These are phyloP conservation scores for Allobates femoralis DNA, from an alignment of 2,797 vertebrate species.

Conservation along the genomic window DNA sequence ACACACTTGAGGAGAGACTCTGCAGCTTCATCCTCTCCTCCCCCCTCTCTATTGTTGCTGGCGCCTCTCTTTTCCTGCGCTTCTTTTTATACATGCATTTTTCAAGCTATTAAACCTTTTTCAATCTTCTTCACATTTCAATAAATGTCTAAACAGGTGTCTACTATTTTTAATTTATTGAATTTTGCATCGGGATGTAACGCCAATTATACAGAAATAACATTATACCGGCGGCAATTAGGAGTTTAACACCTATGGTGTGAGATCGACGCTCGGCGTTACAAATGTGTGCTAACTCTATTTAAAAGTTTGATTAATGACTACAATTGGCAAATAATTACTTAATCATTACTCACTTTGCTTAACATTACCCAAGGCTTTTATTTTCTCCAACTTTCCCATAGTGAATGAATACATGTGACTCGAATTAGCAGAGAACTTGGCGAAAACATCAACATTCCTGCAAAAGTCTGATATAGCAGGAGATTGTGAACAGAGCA, in stretches of 20 bases:
- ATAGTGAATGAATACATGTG: constrained; percentile 18
- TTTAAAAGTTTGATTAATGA: constrained; percentile 61
- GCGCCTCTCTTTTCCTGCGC: background rate
- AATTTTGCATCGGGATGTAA: background rate
- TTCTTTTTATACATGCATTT: background rate
- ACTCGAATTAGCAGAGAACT: background rate
- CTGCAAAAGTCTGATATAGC: background rate
- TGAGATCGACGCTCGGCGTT: constrained; percentile 26
- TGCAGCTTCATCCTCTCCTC: background rate
- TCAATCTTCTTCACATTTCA: background rate
- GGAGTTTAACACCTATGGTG: constrained; percentile 25
- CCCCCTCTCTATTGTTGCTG: background rate
- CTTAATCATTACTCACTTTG: constrained; percentile 57
- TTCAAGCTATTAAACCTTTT: background rate
- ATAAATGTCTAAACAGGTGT: background rate
- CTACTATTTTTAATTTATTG: background rate
- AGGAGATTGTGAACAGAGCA: background rate
- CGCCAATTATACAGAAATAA: constrained; percentile 2
- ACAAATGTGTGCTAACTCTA: constrained; percentile 40
- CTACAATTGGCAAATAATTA: constrained; percentile 58
- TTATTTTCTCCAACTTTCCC: constrained; percentile 23
- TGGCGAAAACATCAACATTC: background rate
- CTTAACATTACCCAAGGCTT: constrained; percentile 47
- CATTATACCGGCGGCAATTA: constrained; percentile 38
- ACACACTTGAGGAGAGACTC: background rate